A percentile compares a stretch with the other conserved stretches of the same genome.
Conservation (phyloP, 1,140 invertebrate genomes). For the Arctopsyche grandis region DNA sequence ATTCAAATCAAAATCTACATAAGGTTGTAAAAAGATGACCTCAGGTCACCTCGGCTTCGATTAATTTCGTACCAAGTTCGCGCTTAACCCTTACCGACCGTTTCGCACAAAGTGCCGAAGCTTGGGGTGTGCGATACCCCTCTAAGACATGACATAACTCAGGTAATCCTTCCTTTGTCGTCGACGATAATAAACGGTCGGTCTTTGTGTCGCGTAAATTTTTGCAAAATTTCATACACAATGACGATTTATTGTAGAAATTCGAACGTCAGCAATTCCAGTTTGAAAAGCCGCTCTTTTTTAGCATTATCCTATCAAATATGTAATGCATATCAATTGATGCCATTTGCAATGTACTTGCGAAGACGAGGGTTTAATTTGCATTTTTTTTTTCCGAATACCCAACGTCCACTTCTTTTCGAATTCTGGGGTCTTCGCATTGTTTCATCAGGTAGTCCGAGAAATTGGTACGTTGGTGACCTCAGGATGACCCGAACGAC, state of each 20-base stretch:
- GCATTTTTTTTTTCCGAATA: not conserved
- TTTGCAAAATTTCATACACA: too few relatives aligned
- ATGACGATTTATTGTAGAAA: too few relatives aligned
- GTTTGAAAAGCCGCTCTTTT: too few relatives aligned
- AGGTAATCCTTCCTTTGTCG: not conserved
- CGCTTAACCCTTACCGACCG: constrained; percentile 14
- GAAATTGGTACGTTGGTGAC: constrained; percentile 11
- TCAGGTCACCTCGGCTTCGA: not conserved
- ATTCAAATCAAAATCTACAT: too few relatives aligned
- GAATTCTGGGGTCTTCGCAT: not conserved
- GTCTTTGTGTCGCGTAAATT: too few relatives aligned
- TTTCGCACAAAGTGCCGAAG: not conserved
- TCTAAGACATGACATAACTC: not conserved
- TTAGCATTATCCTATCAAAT: too few relatives aligned
- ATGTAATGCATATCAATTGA: too few relatives aligned
- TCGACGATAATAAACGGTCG: not conserved
- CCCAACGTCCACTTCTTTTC: constrained; percentile 3
- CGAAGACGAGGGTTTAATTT: not conserved
- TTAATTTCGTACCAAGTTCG: constrained; percentile 6
- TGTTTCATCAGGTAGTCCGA: constrained; percentile 30
- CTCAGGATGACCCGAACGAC: not conserved
- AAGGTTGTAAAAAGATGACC: not conserved
- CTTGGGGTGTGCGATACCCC: not conserved
- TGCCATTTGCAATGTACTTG: not conserved
- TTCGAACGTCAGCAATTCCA: too few relatives aligned